These are phyloP conservation scores for Oenanthe melanoleuca DNA, from an alignment of 2,113 vertebrate species.

Conservation along the genomic window DNA sequence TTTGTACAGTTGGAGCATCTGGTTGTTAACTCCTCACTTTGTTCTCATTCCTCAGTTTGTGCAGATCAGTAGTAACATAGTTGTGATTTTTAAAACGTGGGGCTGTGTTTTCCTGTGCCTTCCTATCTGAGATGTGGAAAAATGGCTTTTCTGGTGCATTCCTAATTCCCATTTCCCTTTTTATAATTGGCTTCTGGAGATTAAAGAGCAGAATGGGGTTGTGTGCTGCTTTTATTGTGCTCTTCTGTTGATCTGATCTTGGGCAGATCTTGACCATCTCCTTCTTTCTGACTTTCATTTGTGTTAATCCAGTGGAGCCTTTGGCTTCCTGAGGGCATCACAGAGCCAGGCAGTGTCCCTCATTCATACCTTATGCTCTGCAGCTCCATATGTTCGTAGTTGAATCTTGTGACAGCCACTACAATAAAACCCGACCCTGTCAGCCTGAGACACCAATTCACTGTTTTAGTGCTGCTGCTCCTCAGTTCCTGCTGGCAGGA, in stretches of 20 bases:
- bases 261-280: not conserved
- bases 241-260: not conserved
- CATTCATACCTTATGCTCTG: not conserved
- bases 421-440: not conserved
- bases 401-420: not conserved
- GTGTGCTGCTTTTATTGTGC: not conserved
- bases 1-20: not conserved
- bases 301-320: not conserved
- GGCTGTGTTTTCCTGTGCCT: not conserved
- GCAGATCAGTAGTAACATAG: fast-evolving
- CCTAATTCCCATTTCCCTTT: not conserved
- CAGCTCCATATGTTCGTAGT: not conserved
- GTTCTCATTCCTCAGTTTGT: not conserved
- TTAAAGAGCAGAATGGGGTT: not conserved
- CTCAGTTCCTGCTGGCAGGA: slow-evolving; percentile 13
- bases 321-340: not conserved
- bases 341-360: not conserved
- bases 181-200: not conserved
- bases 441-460: not conserved
- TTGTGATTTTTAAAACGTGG: not conserved
- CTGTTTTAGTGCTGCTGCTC: slow-evolving; percentile 24
- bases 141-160: not conserved
- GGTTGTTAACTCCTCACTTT: not conserved
- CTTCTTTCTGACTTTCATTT: not conserved
- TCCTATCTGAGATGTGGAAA: not conserved